A percentile compares a stretch with the other conserved stretches of the same genome.
phyloP scores from a whole-genome alignment of 2,888 invertebrate species.

The Marronus borbonicus region DNA sequence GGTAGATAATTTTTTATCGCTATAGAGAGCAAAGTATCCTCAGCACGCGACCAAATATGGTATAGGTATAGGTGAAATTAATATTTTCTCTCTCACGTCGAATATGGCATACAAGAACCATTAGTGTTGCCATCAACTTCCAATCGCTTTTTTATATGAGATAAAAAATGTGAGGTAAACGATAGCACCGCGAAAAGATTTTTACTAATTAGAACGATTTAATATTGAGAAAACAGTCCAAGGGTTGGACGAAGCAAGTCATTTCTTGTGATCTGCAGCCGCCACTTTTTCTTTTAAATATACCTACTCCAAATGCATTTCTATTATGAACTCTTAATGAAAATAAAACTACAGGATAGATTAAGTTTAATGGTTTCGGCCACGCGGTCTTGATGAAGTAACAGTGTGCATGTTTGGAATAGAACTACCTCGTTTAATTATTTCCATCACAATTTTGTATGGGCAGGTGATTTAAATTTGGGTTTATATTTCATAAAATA shows the following conservation, averaged over 20 bases:
- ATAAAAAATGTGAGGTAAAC: slow-evolving; percentile 31
- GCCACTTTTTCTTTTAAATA: slow-evolving; percentile 29
- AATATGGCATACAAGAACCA: not conserved
- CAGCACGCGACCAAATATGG: slow-evolving; percentile 37
- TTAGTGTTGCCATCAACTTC: not conserved
- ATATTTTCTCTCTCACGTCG: slow-evolving; percentile 7
- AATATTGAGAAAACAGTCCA: slow-evolving; percentile 52
- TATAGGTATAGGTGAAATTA: slow-evolving; percentile 11
- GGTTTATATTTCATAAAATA: not conserved
- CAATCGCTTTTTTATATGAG: slow-evolving; percentile 3
- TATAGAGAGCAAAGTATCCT: not conserved
- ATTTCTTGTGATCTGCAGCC: slow-evolving; percentile 52
- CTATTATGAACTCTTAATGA: slow-evolving; percentile 32
- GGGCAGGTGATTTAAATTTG: slow-evolving; percentile 13
- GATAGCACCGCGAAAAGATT: slow-evolving; percentile 47
- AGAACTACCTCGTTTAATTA: slow-evolving; percentile 9
- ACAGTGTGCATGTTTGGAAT: not conserved
- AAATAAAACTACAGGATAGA: slow-evolving; percentile 16
- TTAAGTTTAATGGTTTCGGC: slow-evolving; percentile 29
- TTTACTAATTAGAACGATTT: slow-evolving; percentile 58
- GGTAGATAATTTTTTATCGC: slow-evolving; percentile 24
- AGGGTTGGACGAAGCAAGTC: slow-evolving; percentile 27
- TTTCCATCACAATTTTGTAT: not conserved
- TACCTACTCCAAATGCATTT: slow-evolving; percentile 5
- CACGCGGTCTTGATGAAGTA: slow-evolving; percentile 29